Conservation (phyloP, 2,888 invertebrate genomes). For the Cephus rjabovi region DNA sequence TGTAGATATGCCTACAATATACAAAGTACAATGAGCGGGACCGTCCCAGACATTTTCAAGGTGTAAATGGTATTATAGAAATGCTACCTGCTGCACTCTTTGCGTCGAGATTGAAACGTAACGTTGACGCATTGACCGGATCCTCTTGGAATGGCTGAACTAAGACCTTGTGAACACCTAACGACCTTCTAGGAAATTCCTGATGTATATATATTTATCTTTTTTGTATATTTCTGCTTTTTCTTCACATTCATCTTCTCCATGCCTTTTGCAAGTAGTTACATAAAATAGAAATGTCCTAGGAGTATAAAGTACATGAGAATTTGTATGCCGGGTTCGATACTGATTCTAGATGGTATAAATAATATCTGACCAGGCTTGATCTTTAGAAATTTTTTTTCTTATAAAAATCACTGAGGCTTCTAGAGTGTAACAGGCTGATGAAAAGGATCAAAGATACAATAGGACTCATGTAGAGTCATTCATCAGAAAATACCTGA, state of each 20-base stretch:
- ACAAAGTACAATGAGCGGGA: background rate
- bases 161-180: background rate
- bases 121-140: slow-evolving; percentile 40
- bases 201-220: background rate
- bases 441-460: background rate
- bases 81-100: slow-evolving; percentile 36
- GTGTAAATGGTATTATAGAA: slow-evolving; percentile 43
- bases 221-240: background rate
- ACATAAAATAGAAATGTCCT: background rate
- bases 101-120: slow-evolving; percentile 45
- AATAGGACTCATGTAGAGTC: background rate
- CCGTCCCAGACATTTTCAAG: slow-evolving; percentile 7
- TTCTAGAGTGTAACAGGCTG: background rate
- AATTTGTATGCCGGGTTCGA: background rate
- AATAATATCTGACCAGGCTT: background rate
- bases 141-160: background rate
- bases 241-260: background rate
- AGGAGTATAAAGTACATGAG: background rate
- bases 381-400: background rate
- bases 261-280: background rate
- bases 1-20: slow-evolving; percentile 12
- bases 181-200: background rate
- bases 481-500: background rate
- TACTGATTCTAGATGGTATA: background rate
- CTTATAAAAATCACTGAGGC: background rate